These are phyloP conservation scores for Hylaea fasciaria DNA, from an alignment of 2,888 invertebrate species.

Conservation along the genomic window DNA sequence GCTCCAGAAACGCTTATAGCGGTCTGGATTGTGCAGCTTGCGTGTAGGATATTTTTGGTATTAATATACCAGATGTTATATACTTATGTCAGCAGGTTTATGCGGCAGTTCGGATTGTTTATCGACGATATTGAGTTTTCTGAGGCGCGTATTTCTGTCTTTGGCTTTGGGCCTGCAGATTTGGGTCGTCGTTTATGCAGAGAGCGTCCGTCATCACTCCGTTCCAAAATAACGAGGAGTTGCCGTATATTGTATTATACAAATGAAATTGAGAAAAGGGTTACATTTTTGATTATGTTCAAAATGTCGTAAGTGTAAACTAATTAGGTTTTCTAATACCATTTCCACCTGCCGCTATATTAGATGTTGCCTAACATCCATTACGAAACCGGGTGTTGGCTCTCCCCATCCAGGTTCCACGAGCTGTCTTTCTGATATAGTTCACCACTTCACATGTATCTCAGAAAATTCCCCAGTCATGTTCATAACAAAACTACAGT, in stretches of 20 bases:
- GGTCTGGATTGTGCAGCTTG: conserved; percentile 28
- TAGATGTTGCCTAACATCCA: neutral
- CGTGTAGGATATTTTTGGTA: conserved; percentile 30
- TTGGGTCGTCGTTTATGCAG: neutral
- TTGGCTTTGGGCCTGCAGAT: neutral
- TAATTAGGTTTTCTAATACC: no score
- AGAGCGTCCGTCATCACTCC: no score
- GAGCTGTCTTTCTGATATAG: neutral
- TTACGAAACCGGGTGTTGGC: neutral
- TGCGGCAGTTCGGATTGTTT: conserved; percentile 13
- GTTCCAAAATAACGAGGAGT: no score
- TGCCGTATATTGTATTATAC: no score
- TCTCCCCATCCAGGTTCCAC: neutral
- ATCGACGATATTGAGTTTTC: conserved; percentile 3
- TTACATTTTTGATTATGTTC: no score
- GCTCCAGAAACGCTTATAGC: conserved; percentile 37
- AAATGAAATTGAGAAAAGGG: no score
- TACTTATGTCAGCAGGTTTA: conserved; percentile 2
- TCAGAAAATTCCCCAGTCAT: neutral
- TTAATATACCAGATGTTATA: conserved; percentile 10
- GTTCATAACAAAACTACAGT: conserved; percentile 1
- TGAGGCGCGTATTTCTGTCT: conserved; percentile 5
- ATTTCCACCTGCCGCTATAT: no score
- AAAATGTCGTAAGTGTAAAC: no score
- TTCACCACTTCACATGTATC: no score